phyloP scores from a whole-genome alignment of 1,140 invertebrate genomes.

The Bombus huntii region DNA sequence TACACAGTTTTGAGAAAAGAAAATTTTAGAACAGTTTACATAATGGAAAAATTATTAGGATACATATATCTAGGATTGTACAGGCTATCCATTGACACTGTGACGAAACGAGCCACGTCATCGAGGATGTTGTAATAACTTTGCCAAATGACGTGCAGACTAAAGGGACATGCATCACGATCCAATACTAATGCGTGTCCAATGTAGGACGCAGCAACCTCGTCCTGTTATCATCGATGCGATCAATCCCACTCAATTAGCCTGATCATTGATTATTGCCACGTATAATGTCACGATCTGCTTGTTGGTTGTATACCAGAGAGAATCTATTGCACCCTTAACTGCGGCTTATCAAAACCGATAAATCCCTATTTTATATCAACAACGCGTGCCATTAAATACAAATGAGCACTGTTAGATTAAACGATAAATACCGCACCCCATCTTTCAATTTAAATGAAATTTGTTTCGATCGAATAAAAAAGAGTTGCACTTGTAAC shows the following conservation, averaged over 20 bases:
- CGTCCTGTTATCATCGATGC: conserved; percentile 80
- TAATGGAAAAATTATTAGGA: background rate
- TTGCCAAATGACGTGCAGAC: conserved; percentile 71
- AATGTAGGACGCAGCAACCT: conserved; percentile 57
- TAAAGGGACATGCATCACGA: conserved; percentile 73
- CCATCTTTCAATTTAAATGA: no score
- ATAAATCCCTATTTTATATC: conserved; percentile 4
- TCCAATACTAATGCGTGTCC: conserved; percentile 74
- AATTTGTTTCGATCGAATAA: no score
- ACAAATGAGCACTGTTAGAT: no score
- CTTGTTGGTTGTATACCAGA: conserved; percentile 41
- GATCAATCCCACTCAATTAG: conserved; percentile 82
- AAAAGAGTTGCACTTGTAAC: background rate
- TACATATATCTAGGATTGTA: background rate
- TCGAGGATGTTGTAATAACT: conserved; percentile 71
- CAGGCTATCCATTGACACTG: background rate
- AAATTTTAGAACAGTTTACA: no score
- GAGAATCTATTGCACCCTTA: conserved; percentile 35
- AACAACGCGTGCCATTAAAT: conserved; percentile 12
- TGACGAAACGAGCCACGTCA: conserved; percentile 62
- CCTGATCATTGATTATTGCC: conserved; percentile 83
- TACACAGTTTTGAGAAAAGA: no score
- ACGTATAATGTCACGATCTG: conserved; percentile 70
- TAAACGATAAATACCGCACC: no score
- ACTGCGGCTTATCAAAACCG: conserved; percentile 2